Conservation (phyloP, 2,888 invertebrate genomes). For the Trichogramma dendrolimi region DNA sequence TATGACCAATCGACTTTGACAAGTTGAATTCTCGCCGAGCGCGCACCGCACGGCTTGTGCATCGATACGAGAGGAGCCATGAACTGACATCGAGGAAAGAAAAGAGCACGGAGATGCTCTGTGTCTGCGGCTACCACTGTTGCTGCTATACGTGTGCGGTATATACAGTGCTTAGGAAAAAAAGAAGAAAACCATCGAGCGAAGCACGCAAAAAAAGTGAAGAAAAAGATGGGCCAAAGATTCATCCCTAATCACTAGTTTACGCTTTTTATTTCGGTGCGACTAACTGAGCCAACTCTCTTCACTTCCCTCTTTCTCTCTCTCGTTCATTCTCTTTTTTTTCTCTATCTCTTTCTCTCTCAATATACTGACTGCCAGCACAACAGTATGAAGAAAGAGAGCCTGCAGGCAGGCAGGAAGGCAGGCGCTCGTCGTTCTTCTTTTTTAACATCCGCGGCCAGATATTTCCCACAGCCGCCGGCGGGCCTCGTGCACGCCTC, state of each 20-base stretch:
- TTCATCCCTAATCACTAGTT: conserved; percentile 50
- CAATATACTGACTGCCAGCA: conserved; percentile 3
- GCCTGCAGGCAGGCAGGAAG: too few relatives aligned
- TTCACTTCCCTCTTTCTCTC: conserved; percentile 10
- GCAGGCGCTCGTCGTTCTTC: neutral
- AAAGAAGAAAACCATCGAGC: conserved; percentile 10
- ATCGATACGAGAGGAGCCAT: neutral
- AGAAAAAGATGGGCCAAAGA: conserved; percentile 46
- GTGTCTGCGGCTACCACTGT: neutral
- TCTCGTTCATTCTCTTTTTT: conserved; percentile 28
- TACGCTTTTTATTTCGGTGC: conserved; percentile 48
- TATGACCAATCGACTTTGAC: conserved; percentile 25
- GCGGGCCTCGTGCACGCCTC: conserved; percentile 27
- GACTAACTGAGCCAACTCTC: conserved; percentile 30
- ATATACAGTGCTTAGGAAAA: conserved; percentile 8
- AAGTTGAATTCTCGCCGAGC: conserved; percentile 20
- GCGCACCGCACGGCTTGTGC: neutral
- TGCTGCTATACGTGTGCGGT: conserved; percentile 13
- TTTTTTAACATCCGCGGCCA: conserved; percentile 31
- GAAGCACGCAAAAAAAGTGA: conserved; percentile 21
- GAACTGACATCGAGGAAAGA: neutral
- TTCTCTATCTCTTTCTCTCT: conserved; percentile 6
- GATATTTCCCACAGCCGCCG: conserved; percentile 51
- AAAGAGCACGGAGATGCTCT: neutral
- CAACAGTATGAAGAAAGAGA: too few relatives aligned